Conservation (phyloP, 2,797 vertebrate species). For the Sphenopsis melanotis region DNA sequence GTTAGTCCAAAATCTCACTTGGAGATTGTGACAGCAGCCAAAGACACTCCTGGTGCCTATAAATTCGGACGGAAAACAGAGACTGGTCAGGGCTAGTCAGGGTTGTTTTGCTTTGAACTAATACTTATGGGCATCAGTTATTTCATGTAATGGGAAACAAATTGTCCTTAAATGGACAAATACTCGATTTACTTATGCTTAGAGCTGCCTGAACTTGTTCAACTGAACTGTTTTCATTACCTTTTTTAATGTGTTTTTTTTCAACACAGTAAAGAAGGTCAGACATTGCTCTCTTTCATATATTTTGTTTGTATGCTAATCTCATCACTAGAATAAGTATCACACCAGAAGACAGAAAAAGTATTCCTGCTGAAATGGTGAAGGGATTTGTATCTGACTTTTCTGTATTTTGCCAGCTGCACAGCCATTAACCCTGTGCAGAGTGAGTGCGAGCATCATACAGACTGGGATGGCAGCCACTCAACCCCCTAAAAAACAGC, state of each 20-base stretch:
- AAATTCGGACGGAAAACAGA: background rate
- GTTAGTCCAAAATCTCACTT: background rate
- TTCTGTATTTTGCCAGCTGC: background rate
- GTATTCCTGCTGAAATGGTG: background rate
- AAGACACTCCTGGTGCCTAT: background rate
- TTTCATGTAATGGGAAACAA: background rate
- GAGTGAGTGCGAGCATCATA: accelerated
- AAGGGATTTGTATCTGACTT: background rate
- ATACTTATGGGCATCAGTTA: background rate
- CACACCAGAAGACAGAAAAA: background rate
- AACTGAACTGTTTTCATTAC: background rate
- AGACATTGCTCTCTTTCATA: background rate
- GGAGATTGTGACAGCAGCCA: background rate
- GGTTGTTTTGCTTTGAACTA: background rate
- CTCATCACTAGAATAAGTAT: background rate
- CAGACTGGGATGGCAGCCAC: background rate
- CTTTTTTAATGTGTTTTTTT: background rate
- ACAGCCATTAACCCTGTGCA: background rate
- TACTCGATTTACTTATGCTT: background rate
- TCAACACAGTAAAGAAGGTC: background rate
- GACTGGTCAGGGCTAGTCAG: background rate
- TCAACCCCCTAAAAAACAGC: background rate
- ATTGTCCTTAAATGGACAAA: background rate
- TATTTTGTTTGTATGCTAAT: background rate
- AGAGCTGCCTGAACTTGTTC: background rate